Conservation (phyloP, 2,888 invertebrate species). For the Microdon myrmicae region DNA sequence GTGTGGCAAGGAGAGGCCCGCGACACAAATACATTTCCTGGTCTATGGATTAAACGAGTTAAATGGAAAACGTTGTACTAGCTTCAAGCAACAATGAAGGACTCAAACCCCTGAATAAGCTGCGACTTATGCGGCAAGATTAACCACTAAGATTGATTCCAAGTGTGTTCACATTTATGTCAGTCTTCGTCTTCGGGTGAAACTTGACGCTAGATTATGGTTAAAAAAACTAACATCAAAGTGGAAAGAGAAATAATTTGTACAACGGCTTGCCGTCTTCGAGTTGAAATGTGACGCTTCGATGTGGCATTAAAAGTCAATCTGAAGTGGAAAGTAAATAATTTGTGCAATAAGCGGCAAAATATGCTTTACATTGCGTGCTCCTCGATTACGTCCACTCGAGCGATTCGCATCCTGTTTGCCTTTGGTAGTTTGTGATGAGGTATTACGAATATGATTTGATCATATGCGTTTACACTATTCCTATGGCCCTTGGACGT, state of each 20-base stretch:
- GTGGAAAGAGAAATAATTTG: constrained; percentile 8
- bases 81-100: too few relatives aligned
- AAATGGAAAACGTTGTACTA: too few relatives aligned
- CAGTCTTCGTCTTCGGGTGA: constrained; percentile 10
- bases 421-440: too few relatives aligned
- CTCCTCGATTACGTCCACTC: constrained; percentile 16
- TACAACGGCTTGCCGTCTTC: too few relatives aligned
- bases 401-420: constrained; percentile 24
- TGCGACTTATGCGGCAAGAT: constrained; percentile 33
- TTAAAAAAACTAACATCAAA: constrained; percentile 25
- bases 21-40: too few relatives aligned
- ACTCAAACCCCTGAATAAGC: constrained; percentile 25
- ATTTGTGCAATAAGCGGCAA: too few relatives aligned
- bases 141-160: constrained; percentile 18
- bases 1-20: too few relatives aligned
- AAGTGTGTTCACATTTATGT: constrained; percentile 18
- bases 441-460: constrained; percentile 46
- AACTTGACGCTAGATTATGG: constrained; percentile 31
- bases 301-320: too few relatives aligned
- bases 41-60: too few relatives aligned
- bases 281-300: too few relatives aligned
- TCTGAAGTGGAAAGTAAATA: too few relatives aligned
- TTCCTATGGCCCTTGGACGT: constrained; percentile 33
- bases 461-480: constrained; percentile 36
- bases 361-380: too few relatives aligned